Evolutionary conservation across 2,797 vertebrate species (phyloP).

Genomic region (Lutjanus campechanus): DNA sequence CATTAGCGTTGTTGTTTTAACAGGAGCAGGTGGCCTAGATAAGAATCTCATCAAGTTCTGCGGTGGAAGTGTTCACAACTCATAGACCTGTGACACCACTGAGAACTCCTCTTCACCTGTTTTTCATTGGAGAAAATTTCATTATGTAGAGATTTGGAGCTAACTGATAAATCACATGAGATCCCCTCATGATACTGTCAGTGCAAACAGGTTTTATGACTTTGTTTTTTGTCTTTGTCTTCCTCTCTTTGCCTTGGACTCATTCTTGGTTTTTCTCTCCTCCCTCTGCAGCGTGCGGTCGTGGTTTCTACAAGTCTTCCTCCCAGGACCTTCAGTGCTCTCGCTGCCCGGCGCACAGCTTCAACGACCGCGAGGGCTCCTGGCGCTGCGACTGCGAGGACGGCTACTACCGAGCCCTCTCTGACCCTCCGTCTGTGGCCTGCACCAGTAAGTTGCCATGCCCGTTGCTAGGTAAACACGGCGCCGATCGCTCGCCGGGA

Average conservation of each 20-base stretch:
- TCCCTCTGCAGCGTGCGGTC: slow-evolving; percentile 90
- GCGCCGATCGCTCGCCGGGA: slow-evolving; percentile 15
- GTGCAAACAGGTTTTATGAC: background rate
- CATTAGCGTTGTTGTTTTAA: too few species aligned
- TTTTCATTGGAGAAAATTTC: background rate
- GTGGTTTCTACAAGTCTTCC: slow-evolving; percentile 98
- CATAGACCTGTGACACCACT: background rate
- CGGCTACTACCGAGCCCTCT: slow-evolving; percentile 94
- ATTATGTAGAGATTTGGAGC: background rate
- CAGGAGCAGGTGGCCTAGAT: too few species aligned
- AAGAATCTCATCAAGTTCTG: too few species aligned
- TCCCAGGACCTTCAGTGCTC: slow-evolving; percentile 99
- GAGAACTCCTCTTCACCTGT: background rate
- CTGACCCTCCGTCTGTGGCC: slow-evolving; percentile 94
- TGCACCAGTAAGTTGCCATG: slow-evolving; percentile 93
- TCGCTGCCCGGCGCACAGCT: slow-evolving; percentile 96
- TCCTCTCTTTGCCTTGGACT: slow-evolving; percentile 16
- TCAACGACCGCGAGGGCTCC: slow-evolving; percentile 96
- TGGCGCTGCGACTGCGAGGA: slow-evolving; percentile 97
- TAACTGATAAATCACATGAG: background rate
- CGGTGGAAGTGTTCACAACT: background rate
- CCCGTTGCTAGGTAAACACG: slow-evolving; percentile 48
- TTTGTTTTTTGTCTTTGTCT: slow-evolving; percentile 2
- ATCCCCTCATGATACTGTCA: background rate
- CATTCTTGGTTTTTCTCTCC: background rate